Evolutionary conservation across 1,140 invertebrate genomes (phyloP), one percentile per base, ranked within the genome.

Genomic region (Pseudomyrmex sp.): DNA sequence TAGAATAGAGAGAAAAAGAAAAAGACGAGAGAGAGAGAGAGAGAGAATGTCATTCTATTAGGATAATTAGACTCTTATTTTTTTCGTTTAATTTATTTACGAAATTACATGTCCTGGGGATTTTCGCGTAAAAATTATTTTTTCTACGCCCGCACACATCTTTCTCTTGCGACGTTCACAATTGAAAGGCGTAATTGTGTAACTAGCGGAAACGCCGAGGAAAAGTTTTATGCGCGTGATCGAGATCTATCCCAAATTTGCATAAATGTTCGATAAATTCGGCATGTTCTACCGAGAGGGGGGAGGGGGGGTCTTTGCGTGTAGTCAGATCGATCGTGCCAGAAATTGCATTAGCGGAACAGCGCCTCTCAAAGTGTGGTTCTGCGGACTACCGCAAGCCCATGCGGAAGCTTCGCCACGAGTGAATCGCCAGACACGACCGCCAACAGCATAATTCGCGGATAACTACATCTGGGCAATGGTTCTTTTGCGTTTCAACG

Each of bases 291-390:
- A 48, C 20, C 9, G 69, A 35, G 35, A 35, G 35, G 5, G 35
- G 26, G 18, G 18, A 18, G 18, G 18, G 18, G 18, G 35, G 44
- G 76, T 80, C 66, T 80, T 79, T 48, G 66, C 66, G 54, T 70
- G 66, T 61, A 72, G 20, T 23, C 65, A 26, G 12, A 80, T 80
- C 76, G 76, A 80, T 80, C 76, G 44, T 8, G 15, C 15, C 66
- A 72, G 76, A 72, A 72, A 80, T 80, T 80, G 76, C 76, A 72
- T 80, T 80, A 80, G 66, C 26, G 66, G 15, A 80, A 80, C 66
- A 72, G 44, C 66, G 44, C 66, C 76, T 80, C 76, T 80, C 76
- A 80, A 80, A 80, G 66, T 72, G 76, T 80, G 76, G 76, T 72
- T 80, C 76, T 72, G 76, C n/a, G 76, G 76, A 72, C 56, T 80